Base-by-base conservation (phyloP, 2,888 invertebrate genomes). In the Isotomurus palustris region DNA sequence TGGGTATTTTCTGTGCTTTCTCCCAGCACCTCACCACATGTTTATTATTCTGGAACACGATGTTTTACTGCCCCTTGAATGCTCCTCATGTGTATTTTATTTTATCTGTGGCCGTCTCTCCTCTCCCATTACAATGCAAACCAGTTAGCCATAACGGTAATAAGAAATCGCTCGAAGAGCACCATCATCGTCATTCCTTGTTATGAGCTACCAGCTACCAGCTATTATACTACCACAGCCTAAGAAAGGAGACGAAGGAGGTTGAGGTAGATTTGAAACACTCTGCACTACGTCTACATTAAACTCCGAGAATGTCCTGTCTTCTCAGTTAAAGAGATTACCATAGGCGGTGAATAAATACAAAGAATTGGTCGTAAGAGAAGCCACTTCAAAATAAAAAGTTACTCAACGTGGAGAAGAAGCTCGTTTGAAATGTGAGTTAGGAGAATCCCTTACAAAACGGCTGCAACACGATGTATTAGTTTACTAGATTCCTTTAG, bases 391-490 rank as follows among this genome's bases (percentile, higher is more conserved):
- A 44, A 44, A 56, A 43, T 25, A 56, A 51, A 56, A 56, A 56
- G 51, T 45, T 45, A 36, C 36, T 50, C 51, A 44, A 36, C n/a
- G 28, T 29, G 2, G 6, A 28, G 25, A 40, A 55, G 49, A 41
- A 43, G 41, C 48, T 50, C 22, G 43, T 56, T 56, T 50, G 25
- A 50, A 56, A 56, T 56, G n/a, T 50, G 50, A 43, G 43, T 40
- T 24, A 49, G 21, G 14, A 5, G 14, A 49, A 32, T 32, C 35
- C 19, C 35, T n/a, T n/a, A n/a, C n/a, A n/a, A n/a, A n/a, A n/a
- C n/a, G n/a, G n/a, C n/a, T n/a, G n/a, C n/a, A n/a, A n/a, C n/a
- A n/a, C n/a, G n/a, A n/a, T n/a, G n/a, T n/a, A n/a, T n/a, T n/a
- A n/a, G n/a, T n/a, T n/a, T n/a, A n/a, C n/a, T n/a, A n/a, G n/a